phyloP scores from a whole-genome alignment of 2,797 vertebrate genomes.

The Lacerta agilis region DNA sequence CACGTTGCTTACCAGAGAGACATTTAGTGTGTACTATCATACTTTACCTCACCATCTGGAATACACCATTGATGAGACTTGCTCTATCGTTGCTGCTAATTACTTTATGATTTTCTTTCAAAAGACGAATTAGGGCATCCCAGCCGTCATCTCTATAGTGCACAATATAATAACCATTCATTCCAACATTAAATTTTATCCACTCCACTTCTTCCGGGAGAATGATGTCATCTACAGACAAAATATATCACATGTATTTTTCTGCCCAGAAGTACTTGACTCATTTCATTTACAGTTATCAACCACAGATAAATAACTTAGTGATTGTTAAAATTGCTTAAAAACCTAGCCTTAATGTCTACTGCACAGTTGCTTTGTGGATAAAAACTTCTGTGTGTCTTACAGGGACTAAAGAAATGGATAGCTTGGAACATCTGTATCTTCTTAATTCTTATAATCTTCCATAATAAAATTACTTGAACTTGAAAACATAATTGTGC shows the following conservation, averaged over 20 bases:
- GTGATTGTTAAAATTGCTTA: not conserved
- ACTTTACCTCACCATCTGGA: conserved; percentile 90
- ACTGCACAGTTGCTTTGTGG: not conserved
- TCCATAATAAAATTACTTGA: not conserved
- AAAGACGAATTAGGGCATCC: conserved; percentile 82
- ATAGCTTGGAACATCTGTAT: not conserved
- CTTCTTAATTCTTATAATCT: not conserved
- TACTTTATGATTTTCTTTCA: conserved; percentile 81
- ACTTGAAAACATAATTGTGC: not conserved
- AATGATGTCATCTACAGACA: conserved; percentile 82
- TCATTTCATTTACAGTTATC: conserved; percentile 34
- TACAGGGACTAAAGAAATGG: conserved; percentile 21
- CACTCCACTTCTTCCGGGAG: conserved; percentile 88
- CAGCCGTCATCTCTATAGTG: conserved; percentile 88
- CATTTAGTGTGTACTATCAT: not conserved
- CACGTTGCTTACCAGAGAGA: not conserved
- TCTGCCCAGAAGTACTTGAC: conserved; percentile 2
- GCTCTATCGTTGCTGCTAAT: conserved; percentile 89
- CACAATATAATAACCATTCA: conserved; percentile 94
- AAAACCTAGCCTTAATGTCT: not conserved
- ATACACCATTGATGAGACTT: conserved; percentile 89
- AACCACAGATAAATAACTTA: conserved; percentile 8
- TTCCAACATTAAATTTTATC: conserved; percentile 93
- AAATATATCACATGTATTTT: conserved; percentile 47
- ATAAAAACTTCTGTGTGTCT: not conserved